Evolutionary conservation across 2,113 vertebrate species (phyloP).

Genomic region (Pseudopodoces humilis): DNA sequence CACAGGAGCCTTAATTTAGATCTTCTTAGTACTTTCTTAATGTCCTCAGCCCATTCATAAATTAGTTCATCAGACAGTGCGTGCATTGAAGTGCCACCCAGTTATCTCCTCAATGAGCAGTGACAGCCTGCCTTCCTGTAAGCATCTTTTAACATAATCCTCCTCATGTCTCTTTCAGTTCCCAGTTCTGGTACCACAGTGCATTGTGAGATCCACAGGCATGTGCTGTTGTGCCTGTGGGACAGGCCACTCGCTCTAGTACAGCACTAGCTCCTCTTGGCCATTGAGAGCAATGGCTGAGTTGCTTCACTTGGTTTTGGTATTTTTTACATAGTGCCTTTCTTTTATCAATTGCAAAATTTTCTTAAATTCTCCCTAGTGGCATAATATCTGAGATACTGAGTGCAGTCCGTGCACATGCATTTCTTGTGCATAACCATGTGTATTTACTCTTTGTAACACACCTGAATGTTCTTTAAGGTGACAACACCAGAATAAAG

Average conservation of each 20-base stretch:
- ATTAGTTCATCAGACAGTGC: neutral
- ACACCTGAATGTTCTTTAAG: neutral
- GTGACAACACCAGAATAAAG: neutral
- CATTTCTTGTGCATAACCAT: neutral
- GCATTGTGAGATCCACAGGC: neutral
- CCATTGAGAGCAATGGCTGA: rapidly evolving
- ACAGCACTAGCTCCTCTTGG: neutral
- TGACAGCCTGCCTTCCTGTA: neutral
- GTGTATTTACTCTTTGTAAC: neutral
- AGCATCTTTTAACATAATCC: neutral
- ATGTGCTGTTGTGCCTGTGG: neutral
- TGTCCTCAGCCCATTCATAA: neutral
- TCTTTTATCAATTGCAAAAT: neutral
- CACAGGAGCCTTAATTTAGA: rapidly evolving
- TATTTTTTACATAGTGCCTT: neutral
- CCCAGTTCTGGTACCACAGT: neutral
- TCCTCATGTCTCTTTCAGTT: neutral
- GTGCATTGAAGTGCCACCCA: neutral
- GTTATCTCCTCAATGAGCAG: neutral
- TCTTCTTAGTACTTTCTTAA: neutral
- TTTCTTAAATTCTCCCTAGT: neutral
- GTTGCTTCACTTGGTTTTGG: neutral
- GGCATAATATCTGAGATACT: neutral
- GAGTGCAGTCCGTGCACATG: rapidly evolving
- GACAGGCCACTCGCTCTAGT: neutral